Conservation (phyloP, 2,797 vertebrate species). For the Phoeniculus purpureus region DNA sequence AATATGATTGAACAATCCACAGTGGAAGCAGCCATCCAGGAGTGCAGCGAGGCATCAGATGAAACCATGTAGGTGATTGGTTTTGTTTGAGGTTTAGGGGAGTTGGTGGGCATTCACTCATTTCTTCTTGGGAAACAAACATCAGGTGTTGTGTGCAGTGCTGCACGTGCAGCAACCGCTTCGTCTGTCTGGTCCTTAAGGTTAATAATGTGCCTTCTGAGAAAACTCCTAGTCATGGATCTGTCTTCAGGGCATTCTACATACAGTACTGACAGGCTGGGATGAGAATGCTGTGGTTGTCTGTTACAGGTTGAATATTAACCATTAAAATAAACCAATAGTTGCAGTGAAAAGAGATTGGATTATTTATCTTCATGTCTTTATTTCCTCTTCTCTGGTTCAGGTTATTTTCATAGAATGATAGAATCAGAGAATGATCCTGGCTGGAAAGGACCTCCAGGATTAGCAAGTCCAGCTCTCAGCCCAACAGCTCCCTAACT, state of each 20-base stretch:
- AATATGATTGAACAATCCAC: conserved; percentile 90
- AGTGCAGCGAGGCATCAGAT: conserved; percentile 90
- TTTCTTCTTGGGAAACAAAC: not conserved
- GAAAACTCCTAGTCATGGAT: not conserved
- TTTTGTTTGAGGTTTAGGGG: not conserved
- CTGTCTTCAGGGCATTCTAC: not conserved
- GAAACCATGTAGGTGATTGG: conserved; percentile 86
- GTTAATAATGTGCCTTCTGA: not conserved
- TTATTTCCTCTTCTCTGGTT: not conserved
- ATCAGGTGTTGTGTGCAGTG: not conserved
- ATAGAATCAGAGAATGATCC: too few relatives aligned
- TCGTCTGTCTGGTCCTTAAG: not conserved
- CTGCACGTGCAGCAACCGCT: not conserved
- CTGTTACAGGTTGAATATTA: not conserved
- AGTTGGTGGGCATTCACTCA: not conserved
- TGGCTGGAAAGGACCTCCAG: too few relatives aligned
- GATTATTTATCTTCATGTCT: not conserved
- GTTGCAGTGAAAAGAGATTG: not conserved
- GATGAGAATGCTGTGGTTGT: not conserved
- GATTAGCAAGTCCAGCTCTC: too few relatives aligned
- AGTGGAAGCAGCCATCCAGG: conserved; percentile 89
- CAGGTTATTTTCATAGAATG: not conserved
- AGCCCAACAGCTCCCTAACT: too few relatives aligned
- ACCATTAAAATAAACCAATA: not conserved
- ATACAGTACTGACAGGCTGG: not conserved